Conservation (phyloP, 2,113 vertebrate species). For the Rhinogobius similis region DNA sequence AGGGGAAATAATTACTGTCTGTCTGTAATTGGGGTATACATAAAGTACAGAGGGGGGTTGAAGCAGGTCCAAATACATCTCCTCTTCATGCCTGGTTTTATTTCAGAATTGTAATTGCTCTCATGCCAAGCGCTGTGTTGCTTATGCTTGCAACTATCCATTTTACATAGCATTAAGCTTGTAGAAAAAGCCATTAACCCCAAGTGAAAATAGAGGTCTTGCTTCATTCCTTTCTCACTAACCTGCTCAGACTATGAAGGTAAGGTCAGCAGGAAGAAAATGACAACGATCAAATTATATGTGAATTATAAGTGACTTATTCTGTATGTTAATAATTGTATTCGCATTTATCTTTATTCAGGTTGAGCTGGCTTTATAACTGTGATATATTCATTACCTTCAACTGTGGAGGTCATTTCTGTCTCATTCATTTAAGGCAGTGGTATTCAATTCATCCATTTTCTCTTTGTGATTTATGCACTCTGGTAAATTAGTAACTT, state of each 20-base stretch:
- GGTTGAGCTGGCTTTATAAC: not conserved
- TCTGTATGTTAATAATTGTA: not conserved
- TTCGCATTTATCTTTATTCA: not conserved
- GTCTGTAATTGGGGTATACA: too few relatives aligned
- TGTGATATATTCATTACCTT: not conserved
- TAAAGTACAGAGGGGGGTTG: too few relatives aligned
- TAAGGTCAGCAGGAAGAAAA: not conserved
- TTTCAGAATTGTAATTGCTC: not conserved
- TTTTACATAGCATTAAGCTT: not conserved
- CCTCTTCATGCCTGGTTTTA: not conserved
- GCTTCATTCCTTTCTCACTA: not conserved
- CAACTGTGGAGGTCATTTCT: not conserved
- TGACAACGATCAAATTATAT: not conserved
- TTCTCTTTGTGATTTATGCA: not conserved
- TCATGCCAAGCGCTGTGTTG: not conserved
- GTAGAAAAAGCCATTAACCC: not conserved
- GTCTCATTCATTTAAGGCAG: not conserved
- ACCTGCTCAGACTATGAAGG: not conserved
- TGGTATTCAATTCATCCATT: not conserved
- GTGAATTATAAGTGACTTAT: not conserved
- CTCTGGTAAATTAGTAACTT: too few relatives aligned
- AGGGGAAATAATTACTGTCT: too few relatives aligned
- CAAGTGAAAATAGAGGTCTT: not conserved
- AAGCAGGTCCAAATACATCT: too few relatives aligned
- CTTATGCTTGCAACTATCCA: not conserved